phyloP scores from a whole-genome alignment of 2,797 vertebrate genomes.

The Pagetopsis macropterus region DNA sequence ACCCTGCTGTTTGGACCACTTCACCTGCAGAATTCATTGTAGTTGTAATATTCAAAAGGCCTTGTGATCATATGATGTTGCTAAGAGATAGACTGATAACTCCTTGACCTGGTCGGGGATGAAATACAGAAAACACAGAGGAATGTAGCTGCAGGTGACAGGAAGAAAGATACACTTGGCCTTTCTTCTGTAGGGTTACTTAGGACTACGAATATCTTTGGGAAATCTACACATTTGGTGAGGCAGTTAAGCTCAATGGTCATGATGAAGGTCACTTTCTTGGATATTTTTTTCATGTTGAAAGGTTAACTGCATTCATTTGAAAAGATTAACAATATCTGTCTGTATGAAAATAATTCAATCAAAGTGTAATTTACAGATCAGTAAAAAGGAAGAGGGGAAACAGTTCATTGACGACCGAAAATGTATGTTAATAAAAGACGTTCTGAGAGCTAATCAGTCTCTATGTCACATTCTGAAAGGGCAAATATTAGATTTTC shows the following conservation, averaged over 20 bases:
- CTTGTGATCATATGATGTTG: slow-evolving; percentile 9
- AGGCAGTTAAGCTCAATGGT: not conserved
- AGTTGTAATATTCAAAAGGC: slow-evolving; percentile 7
- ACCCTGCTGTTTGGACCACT: slow-evolving; percentile 21
- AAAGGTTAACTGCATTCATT: not conserved
- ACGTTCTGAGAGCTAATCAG: too few species aligned
- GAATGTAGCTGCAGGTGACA: slow-evolving; percentile 15
- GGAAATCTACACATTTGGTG: too few species aligned
- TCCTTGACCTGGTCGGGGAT: not conserved
- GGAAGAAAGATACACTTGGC: not conserved
- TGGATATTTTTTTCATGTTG: not conserved
- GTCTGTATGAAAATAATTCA: not conserved
- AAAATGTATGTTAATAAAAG: too few species aligned
- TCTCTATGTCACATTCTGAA: too few species aligned
- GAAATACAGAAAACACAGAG: slow-evolving; percentile 3
- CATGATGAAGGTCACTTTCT: not conserved
- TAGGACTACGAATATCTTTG: not conserved
- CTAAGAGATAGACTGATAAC: slow-evolving; percentile 4
- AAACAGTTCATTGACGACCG: too few species aligned
- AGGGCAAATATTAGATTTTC: too few species aligned
- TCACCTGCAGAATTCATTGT: slow-evolving; percentile 3
- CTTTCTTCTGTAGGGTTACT: not conserved
- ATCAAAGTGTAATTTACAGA: not conserved
- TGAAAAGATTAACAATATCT: not conserved
- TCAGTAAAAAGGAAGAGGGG: too few species aligned